A percentile compares a stretch with the other conserved stretches of the same genome.
phyloP scores from a whole-genome alignment of 2,888 invertebrate species.

The Zaprionus bogoriensis region DNA sequence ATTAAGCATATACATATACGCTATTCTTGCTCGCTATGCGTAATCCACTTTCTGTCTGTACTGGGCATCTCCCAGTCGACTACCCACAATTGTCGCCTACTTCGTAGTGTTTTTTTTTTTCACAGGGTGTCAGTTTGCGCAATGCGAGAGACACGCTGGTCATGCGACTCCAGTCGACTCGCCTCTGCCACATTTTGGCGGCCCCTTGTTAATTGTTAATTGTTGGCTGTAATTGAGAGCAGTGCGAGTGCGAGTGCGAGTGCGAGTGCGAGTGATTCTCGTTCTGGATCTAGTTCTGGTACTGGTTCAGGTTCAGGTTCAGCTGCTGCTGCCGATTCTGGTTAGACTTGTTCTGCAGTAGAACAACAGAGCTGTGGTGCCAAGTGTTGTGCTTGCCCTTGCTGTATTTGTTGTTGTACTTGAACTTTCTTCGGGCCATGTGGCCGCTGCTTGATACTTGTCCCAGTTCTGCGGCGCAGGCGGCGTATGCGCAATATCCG shows the following conservation, averaged over 20 bases:
- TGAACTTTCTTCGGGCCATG: conserved; percentile 60
- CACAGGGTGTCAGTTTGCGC: conserved; percentile 37
- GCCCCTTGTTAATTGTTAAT: conserved; percentile 30
- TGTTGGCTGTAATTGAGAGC: conserved; percentile 31
- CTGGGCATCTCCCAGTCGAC: background rate
- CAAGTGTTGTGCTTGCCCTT: conserved; percentile 10
- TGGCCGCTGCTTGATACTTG: conserved; percentile 23
- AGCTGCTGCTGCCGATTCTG: conserved; percentile 12
- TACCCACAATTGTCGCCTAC: too few species aligned
- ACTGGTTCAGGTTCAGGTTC: background rate
- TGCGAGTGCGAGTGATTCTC: background rate
- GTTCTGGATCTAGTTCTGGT: background rate
- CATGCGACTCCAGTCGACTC: conserved; percentile 10
- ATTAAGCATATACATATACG: too few species aligned
- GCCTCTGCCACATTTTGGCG: background rate
- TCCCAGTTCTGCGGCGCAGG: conserved; percentile 27
- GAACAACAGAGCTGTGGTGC: conserved; percentile 1
- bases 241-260: background rate
- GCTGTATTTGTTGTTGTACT: conserved; percentile 3
- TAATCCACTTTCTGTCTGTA: background rate
- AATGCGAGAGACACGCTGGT: conserved; percentile 12
- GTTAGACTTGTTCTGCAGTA: conserved; percentile 48
- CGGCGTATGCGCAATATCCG: conserved; percentile 67
- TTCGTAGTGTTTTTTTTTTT: background rate
- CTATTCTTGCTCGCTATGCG: too few species aligned